Base-by-base conservation (phyloP, 30 jellyfish, hydroid and myxozoan species). In the Sanderia malayensis region DNA sequence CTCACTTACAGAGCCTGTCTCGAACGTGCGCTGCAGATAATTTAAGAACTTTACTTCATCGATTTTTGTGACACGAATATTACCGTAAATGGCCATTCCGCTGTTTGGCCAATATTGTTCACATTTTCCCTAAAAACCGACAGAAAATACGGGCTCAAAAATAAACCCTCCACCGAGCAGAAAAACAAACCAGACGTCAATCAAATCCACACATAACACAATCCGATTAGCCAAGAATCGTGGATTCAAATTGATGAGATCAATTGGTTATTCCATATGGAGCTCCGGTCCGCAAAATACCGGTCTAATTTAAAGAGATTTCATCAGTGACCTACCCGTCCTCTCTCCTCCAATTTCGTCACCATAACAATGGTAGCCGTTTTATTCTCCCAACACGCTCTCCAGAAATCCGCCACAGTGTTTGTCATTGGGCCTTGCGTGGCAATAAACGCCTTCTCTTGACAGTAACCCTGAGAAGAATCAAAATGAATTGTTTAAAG, bases 311-410 rank as follows among this genome's bases (percentile, higher is more conserved):
- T n/a, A n/a, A n/a, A n/a, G n/a, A n/a, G n/a, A n/a, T n/a, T n/a
- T n/a, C n/a, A n/a, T n/a, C n/a, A n/a, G n/a, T n/a, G n/a, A 55
- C 97, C 55, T 58, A 89, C 96, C 81, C 96, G 46, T 61, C 96
- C 99, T 31, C 96, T 67, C 68, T 93, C 99, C 65, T 93, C 99
- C 41, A 93, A 88, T 61, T 82, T 79, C 0, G 96, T 93, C 96
- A 93, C 82, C 99, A 93, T 93, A 0, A 93, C 99, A 68, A 93
- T 93, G 20, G 89, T 86, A 25, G 89, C 65, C 11, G 88, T 61
- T 28, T 93, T 93, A 29, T 93, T 82, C 49, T 93, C 99, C 99
- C 99, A 93, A 52, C 99, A 93, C 13, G 86, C 76, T 49, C 94
- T 76, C 96, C 99, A 93, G 71, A 93, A 93, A 65, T 93, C 99